phyloP scores from a whole-genome alignment of 2,888 invertebrate genomes.

The Bombyx huttoni region DNA sequence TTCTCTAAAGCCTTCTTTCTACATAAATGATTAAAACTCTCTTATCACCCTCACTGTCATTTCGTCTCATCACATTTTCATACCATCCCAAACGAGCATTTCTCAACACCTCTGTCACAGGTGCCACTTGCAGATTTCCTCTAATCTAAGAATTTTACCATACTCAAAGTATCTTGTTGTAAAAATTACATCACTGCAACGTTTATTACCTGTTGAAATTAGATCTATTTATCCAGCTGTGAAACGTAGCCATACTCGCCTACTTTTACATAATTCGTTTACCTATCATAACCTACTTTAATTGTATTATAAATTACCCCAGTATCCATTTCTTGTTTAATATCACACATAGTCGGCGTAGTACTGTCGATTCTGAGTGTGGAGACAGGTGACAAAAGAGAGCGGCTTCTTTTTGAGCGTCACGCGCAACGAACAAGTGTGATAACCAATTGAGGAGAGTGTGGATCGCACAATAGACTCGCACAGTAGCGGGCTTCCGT shows the following conservation, averaged over 20 bases:
- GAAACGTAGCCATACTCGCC: background rate
- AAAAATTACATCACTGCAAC: too few relatives aligned
- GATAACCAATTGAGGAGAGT: conserved; percentile 42
- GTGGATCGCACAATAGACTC: conserved; percentile 36
- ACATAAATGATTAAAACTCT: too few relatives aligned
- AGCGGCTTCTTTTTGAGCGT: conserved; percentile 39
- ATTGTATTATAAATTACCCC: conserved; percentile 6
- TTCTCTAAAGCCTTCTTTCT: too few relatives aligned
- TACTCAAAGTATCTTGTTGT: too few relatives aligned
- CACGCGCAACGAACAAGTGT: conserved; percentile 48
- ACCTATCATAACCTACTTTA: conserved; percentile 4
- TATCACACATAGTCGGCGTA: conserved; percentile 13
- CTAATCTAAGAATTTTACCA: too few relatives aligned
- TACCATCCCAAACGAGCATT: too few relatives aligned
- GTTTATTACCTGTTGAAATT: too few relatives aligned
- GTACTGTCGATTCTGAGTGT: conserved; percentile 19
- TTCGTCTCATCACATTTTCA: too few relatives aligned
- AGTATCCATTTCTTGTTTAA: conserved; percentile 10
- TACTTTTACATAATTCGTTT: conserved; percentile 1
- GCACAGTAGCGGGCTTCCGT: conserved; percentile 68
- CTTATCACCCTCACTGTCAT: too few relatives aligned
- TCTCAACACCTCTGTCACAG: too few relatives aligned
- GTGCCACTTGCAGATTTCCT: too few relatives aligned
- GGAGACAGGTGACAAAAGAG: conserved; percentile 41
- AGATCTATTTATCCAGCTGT: background rate